These are phyloP conservation scores for Channallabes apus DNA, from an alignment of 2,797 vertebrate species.

Conservation along the genomic window DNA sequence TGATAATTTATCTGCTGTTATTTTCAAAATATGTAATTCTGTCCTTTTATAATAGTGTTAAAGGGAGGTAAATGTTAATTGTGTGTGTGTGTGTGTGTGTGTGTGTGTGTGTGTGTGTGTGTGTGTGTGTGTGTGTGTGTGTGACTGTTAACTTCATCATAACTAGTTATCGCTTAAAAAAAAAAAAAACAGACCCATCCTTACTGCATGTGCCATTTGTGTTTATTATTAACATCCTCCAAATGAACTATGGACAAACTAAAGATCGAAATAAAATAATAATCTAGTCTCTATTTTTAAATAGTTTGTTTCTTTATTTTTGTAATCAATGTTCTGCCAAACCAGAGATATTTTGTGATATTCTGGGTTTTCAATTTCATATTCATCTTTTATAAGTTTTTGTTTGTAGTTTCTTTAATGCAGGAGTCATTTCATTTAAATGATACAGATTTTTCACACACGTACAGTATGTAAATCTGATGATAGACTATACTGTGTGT, in stretches of 20 bases:
- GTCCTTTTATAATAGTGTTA: conserved; percentile 12
- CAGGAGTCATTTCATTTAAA: conserved; percentile 3
- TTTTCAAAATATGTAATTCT: conserved; percentile 10
- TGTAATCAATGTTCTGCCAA: conserved; percentile 7
- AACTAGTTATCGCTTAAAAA: background rate
- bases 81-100: no score
- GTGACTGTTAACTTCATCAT: conserved; percentile 11
- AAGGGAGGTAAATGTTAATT: background rate
- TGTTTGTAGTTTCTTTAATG: conserved; percentile 23
- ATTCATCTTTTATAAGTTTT: background rate
- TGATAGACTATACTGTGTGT: no score
- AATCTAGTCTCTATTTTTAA: conserved; percentile 14
- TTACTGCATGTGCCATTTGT: conserved; percentile 39
- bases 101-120: no score
- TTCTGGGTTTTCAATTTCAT: background rate
- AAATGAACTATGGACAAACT: conserved; percentile 22
- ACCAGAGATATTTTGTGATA: background rate
- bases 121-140: background rate
- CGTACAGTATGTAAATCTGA: conserved; percentile 21
- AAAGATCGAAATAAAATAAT: background rate
- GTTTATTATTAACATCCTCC: conserved; percentile 24
- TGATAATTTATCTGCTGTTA: background rate
- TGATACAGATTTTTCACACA: conserved; percentile 8
- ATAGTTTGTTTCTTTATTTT: conserved; percentile 26
- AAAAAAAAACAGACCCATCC: background rate